phyloP scores from a whole-genome alignment of 2,888 invertebrate species.

The Plebejus argus region DNA sequence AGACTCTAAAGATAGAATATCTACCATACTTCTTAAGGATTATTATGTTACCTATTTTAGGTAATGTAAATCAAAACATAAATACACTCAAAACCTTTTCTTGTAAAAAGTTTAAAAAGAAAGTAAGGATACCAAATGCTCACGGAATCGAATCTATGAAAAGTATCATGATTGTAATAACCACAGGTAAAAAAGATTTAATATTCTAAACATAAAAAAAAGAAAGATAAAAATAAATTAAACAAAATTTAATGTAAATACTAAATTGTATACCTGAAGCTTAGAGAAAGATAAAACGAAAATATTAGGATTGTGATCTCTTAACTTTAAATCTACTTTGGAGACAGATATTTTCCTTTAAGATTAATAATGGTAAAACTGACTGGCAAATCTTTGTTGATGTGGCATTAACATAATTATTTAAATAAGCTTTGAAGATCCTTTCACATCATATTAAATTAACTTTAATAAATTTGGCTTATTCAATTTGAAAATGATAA shows the following conservation, averaged over 20 bases:
- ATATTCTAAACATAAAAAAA: neutral
- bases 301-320: constrained; percentile 28
- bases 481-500: constrained; percentile 24
- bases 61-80: too few species aligned
- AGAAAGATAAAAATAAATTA: neutral
- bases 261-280: constrained; percentile 20
- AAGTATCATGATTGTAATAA: neutral
- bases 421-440: constrained; percentile 28
- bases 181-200: neutral
- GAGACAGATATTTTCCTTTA: constrained; percentile 27
- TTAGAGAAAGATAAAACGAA: constrained; percentile 18
- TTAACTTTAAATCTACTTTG: constrained; percentile 30
- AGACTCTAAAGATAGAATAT: too few species aligned
- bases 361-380: constrained; percentile 27
- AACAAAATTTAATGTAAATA: neutral
- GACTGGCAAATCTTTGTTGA: constrained; percentile 28
- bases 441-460: constrained; percentile 30
- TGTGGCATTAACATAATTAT: constrained; percentile 32
- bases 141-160: neutral
- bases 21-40: too few species aligned
- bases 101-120: too few species aligned
- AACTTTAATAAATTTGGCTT: constrained; percentile 22
- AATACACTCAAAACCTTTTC: too few species aligned
- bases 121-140: too few species aligned
- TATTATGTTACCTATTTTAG: too few species aligned